Percentiles rank a stretch among this genome's conserved stretches.
Evolutionary conservation across 2,113 vertebrate species (phyloP).

Genomic region (Smithornis capensis): DNA sequence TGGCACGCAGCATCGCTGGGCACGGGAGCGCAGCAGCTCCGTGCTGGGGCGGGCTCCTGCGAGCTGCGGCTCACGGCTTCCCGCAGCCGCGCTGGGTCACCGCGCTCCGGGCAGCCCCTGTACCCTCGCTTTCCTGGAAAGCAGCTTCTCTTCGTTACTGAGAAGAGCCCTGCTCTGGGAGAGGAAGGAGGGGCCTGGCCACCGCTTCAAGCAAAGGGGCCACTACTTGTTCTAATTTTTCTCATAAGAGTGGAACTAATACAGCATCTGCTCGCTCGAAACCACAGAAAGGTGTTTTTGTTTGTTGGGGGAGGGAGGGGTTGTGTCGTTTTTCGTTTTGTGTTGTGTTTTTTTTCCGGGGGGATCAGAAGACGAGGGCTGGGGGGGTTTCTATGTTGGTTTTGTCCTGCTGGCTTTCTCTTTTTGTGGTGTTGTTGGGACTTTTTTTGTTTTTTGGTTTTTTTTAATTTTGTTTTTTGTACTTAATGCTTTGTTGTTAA

Average conservation of each 20-base stretch:
- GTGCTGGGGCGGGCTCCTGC: not conserved
- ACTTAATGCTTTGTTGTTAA: not conserved
- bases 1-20: accelerated
- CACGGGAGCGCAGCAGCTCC: not conserved
- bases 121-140: constrained; percentile 60
- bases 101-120: not conserved
- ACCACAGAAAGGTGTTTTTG: not conserved
- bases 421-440: not conserved
- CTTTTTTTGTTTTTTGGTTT: not conserved
- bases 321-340: not conserved
- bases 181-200: constrained; percentile 4
- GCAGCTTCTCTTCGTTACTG: constrained; percentile 17
- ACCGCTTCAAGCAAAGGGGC: not conserved
- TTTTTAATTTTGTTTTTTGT: not conserved
- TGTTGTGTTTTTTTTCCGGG: not conserved
- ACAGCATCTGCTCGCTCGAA: not conserved
- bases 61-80: not conserved
- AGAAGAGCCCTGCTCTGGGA: constrained; percentile 8
- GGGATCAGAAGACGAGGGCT: not conserved
- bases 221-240: constrained; percentile 13
- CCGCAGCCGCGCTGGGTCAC: not conserved
- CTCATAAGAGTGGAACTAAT: not conserved
- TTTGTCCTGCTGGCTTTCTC: not conserved
- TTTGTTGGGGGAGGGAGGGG: not conserved
- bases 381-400: not conserved